Evolutionary conservation across 2,888 invertebrate species (phyloP), one percentile per base, ranked within the genome.

Genomic region (Cantharis rufa): DNA sequence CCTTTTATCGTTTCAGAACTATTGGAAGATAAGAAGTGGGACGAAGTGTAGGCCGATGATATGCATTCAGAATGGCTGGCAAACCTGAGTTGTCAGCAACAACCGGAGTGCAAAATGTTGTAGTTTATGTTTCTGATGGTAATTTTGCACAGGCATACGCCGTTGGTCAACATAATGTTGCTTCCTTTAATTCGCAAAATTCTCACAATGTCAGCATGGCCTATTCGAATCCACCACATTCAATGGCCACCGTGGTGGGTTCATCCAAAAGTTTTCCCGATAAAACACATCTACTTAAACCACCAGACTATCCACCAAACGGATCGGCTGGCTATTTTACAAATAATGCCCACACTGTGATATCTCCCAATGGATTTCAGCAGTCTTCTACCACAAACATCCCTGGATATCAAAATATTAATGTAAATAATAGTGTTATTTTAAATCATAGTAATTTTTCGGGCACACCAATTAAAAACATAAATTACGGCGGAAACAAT

Each of bases 21-120:
- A 83, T 84, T 86, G 86, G 84, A 85, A 85, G 84, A 83, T 88
- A 85, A 85, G 84, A 85, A 83, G 83, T 84, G 86, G 87, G 87
- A 88, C 89, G 89, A 87, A 85, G 87, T 87, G 88, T 89, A 89
- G 89, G 89, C 90, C 92, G 91, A 92, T 93, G 92, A 93, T 93
- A 93, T 92, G 92, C 90, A 91, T 90, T 90, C 90, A 92, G 91
- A 90, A 93, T 93, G 93, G 92, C 93, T 90, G 92, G 92, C 91
- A 93, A 93, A 93, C 92, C 93, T 93, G 93, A 93, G 90, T 92
- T 92, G 89, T 90, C 91, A 89, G 90, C 87, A 80, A 84, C 86
- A 81, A 88, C 89, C 86, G 88, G 89, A 86, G 89, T 90, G 79
- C 90, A 90, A 82, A 90, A 90, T 87, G 90, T 91, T 84, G 89